These are phyloP conservation scores for Macaria liturata DNA, from an alignment of 2,888 invertebrate genomes.

Conservation along the genomic window DNA sequence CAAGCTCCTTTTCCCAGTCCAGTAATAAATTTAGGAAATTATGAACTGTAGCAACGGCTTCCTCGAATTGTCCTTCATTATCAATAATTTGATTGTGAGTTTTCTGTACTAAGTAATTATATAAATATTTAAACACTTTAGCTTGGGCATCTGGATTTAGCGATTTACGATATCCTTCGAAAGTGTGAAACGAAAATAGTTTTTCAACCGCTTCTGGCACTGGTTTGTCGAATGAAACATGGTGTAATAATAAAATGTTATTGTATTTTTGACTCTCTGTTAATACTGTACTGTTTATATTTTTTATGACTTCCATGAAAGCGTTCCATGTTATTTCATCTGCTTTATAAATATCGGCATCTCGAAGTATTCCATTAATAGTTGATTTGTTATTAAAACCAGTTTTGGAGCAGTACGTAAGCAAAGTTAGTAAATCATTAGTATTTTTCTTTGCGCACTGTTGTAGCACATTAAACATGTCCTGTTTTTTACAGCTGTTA, in stretches of 20 bases:
- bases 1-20: slow-evolving; percentile 56
- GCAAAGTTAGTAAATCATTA: slow-evolving; percentile 44
- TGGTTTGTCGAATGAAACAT: slow-evolving; percentile 43
- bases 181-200: slow-evolving; percentile 46
- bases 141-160: slow-evolving; percentile 46
- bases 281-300: slow-evolving; percentile 52
- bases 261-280: slow-evolving; percentile 42
- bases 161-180: slow-evolving; percentile 41
- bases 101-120: slow-evolving; percentile 37
- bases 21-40: slow-evolving; percentile 45
- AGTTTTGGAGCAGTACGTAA: slow-evolving; percentile 48
- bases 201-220: slow-evolving; percentile 50
- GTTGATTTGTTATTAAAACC: slow-evolving; percentile 53
- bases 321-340: slow-evolving; percentile 55
- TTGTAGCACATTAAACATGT: slow-evolving; percentile 51
- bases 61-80: slow-evolving; percentile 39
- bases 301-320: slow-evolving; percentile 53
- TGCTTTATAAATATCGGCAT: slow-evolving; percentile 43
- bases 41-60: slow-evolving; percentile 34
- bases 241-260: slow-evolving; percentile 49
- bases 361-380: slow-evolving; percentile 42
- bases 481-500: slow-evolving; percentile 37
- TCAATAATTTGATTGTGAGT: slow-evolving; percentile 36
- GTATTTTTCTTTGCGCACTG: slow-evolving; percentile 44
- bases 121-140: slow-evolving; percentile 56